Evolutionary conservation across 2,888 invertebrate species (phyloP).

Genomic region (Perizoma affinitatum): DNA sequence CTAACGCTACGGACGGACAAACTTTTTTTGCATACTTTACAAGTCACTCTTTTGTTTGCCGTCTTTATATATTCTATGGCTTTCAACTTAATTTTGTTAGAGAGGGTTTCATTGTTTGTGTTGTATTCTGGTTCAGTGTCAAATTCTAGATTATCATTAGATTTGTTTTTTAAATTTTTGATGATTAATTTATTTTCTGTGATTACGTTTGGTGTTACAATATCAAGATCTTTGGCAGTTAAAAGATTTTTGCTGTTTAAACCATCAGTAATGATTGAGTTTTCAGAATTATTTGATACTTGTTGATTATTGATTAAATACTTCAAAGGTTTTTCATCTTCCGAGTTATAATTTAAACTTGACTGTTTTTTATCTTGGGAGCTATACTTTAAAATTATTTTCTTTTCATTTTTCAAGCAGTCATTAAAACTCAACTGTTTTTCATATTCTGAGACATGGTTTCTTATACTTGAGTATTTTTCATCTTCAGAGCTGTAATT

Average conservation of each 20-base stretch:
- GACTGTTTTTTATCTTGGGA: too few relatives aligned
- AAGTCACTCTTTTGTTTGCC: slow-evolving; percentile 45
- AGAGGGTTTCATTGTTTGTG: too few relatives aligned
- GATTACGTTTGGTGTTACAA: background rate
- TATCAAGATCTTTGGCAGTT: background rate
- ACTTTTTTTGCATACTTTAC: slow-evolving; percentile 58
- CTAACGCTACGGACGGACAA: slow-evolving; percentile 56
- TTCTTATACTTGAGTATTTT: slow-evolving; percentile 5
- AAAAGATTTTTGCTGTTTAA: background rate
- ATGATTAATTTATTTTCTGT: background rate
- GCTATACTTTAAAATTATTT: too few relatives aligned
- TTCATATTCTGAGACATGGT: too few relatives aligned
- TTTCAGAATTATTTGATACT: background rate
- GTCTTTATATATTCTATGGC: too few relatives aligned
- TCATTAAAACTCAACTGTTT: too few relatives aligned
- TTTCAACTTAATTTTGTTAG: too few relatives aligned
- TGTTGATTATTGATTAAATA: slow-evolving; percentile 1
- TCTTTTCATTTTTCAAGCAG: too few relatives aligned
- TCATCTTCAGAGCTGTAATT: slow-evolving; percentile 32
- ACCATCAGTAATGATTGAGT: background rate
- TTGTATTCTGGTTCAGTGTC: too few relatives aligned
- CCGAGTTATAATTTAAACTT: too few relatives aligned
- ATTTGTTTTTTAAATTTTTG: too few relatives aligned
- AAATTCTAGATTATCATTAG: too few relatives aligned
- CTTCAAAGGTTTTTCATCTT: slow-evolving; percentile 19